These are phyloP conservation scores for Drosophila macrospina DNA, from an alignment of 2,888 invertebrate genomes.

Conservation along the genomic window DNA sequence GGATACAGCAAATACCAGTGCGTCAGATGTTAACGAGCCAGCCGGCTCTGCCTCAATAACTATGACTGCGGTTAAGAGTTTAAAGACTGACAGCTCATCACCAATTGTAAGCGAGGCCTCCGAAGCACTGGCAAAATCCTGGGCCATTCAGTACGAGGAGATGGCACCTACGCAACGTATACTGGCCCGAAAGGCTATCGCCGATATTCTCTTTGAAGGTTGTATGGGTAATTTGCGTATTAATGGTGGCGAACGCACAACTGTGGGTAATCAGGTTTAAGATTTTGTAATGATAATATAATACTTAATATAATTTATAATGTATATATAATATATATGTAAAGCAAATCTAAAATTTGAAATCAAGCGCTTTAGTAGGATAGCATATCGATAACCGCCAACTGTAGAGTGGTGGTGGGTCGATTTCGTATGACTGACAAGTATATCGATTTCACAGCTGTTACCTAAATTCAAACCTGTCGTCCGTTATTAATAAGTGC, in stretches of 20 bases:
- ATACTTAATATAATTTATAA: neutral
- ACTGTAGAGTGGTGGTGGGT: constrained; percentile 11
- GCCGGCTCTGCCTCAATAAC: constrained; percentile 21
- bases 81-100: constrained; percentile 15
- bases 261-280: constrained; percentile 45
- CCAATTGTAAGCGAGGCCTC: constrained; percentile 65
- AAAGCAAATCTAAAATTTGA: neutral
- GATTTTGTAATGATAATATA: constrained; percentile 5
- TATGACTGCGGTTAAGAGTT: constrained; percentile 15
- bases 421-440: neutral
- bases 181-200: constrained; percentile 80
- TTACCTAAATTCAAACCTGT: neutral
- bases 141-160: constrained; percentile 83
- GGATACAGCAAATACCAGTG: constrained; percentile 27
- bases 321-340: neutral
- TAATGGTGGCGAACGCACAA: constrained; percentile 58
- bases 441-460: neutral
- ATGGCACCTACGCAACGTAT: constrained; percentile 76
- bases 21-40: constrained; percentile 33
- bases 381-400: neutral
- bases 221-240: constrained; percentile 80
- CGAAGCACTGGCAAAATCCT: constrained; percentile 79
- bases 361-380: neutral
- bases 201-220: constrained; percentile 81
- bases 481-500: constrained; percentile 7